Base-by-base conservation (phyloP, 2,113 vertebrate species). In the Jacana jacana region DNA sequence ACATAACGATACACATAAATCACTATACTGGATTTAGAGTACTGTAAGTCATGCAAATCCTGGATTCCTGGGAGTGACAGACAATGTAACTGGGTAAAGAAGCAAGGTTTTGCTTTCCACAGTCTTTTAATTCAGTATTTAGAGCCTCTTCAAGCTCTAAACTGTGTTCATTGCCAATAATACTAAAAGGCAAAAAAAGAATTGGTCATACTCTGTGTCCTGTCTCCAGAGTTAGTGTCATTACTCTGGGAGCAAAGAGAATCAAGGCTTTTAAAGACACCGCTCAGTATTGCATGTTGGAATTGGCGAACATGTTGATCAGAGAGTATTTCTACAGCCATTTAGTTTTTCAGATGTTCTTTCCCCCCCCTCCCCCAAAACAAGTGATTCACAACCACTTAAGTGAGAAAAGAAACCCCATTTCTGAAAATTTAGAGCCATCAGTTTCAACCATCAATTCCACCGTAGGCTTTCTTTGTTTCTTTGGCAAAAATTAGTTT, bases 381-480 rank as follows among this genome's bases (percentile, higher is more conserved):
- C 96, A 97, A 95, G 92, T 94, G 64, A 84, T 78, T 86, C 90
- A 64, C 70, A 92, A 49, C 63, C 77, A 69, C 30, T 83, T 83
- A 69, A 89, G 70, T n/a, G 61, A 75, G 70, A 46, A 66, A 75
- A 65, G 70, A 65, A 39, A 55, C 75, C 77, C 57, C 78, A 82
- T 88, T 96, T 85, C 85, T 92, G 77, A 95, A 92, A 68, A 86
- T 95, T 70, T 81, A 72, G 49, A 86, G 76, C 81, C 86, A 96
- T 49, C 73, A 70, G 57, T 89, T 88, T 85, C 78, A 40, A 92
- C 72, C 73, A 76, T 66, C n/a, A 87, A 6, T 64, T 79, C 37
- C 58, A 39, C 40, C 55, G 31, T 40, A n/a, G 70, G 69, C 37
- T 65, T 81, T 44, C 22, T 78, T 75, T 90, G 70, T 73, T 51